Conservation (phyloP, 2,797 vertebrate genomes). For the Urocyon cinereoargenteus region DNA sequence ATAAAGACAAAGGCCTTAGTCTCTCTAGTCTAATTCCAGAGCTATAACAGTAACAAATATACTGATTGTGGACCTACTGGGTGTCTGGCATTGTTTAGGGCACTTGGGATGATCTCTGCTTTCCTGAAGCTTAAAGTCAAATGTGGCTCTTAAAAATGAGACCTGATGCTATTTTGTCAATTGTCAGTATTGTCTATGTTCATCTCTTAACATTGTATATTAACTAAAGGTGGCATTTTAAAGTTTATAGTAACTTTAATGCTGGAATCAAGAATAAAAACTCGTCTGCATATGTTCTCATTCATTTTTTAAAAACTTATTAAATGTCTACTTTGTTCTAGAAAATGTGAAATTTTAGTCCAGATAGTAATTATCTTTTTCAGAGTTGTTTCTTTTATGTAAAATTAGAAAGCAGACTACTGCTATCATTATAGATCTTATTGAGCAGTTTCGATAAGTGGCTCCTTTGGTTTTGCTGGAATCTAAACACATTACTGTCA, state of each 20-base stretch:
- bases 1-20: neutral
- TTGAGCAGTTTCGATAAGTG: neutral
- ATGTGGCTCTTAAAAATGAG: neutral
- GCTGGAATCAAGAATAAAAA: neutral
- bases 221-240: slow-evolving; percentile 44
- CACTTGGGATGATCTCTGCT: neutral
- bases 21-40: neutral
- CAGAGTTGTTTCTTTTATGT: neutral
- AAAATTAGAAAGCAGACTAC: slow-evolving; percentile 52
- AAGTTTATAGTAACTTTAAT: slow-evolving; percentile 29
- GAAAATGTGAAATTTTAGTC: slow-evolving; percentile 39
- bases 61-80: neutral
- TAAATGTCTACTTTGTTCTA: neutral
- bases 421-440: neutral
- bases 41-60: neutral
- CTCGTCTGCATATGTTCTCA: neutral
- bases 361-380: neutral
- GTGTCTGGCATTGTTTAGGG: neutral
- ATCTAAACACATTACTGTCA: slow-evolving; percentile 10
- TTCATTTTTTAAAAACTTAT: neutral
- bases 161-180: neutral
- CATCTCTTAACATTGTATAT: neutral
- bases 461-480: neutral
- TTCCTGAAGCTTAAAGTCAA: neutral
- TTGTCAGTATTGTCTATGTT: neutral